Base-by-base conservation (phyloP, 2,113 vertebrate genomes). In the Notothenia coriiceps region DNA sequence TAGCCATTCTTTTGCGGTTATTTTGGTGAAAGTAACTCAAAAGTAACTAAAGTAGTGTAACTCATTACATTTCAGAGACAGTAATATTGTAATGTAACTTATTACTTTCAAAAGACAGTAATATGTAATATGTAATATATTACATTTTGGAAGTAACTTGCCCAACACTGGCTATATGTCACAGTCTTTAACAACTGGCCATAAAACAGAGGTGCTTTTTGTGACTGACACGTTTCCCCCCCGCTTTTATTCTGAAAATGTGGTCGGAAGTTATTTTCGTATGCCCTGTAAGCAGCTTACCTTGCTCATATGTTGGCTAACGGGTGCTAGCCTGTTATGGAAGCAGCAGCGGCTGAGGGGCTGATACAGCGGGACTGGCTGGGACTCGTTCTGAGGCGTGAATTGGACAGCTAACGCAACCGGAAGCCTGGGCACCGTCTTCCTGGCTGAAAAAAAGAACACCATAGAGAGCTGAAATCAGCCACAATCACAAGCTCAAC, bases 401-500 rank as follows among this genome's bases (percentile, higher is more conserved):
- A 83, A 86, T 82, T 77, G 59, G 69, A 50, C 66, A 87, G 79
- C 88, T 86, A 89, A 77, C 78, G 77, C 71, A 25, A 83, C 86
- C 73, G 86, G 87, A 91, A 91, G 85, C 54, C 57, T 0, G 25
- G 17, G 43, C 13, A 22, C 63, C 62, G 77, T 73, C 55, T 76
- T 82, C 46, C 77, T 84, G 76, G 35, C 46, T 43, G 76, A 52
- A 40, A 78, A 79, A 79, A 80, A 64, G 82, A 81, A 84, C 79
- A 71, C 43, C 12, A 35, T 2, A 49, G 25, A 40, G 33, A 67
- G 75, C 3, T 64, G 18, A 46, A 81, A 76, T 15, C 63, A 44
- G 63, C 80, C 49, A 13, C n/a, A n/a, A 11, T 79, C 54, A 51
- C 20, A 49, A 68, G 10, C 52, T 60, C 83, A 86, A 59, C 67